phyloP scores from a whole-genome alignment of 1,140 invertebrate genomes.

The Drosophila watanabei region DNA sequence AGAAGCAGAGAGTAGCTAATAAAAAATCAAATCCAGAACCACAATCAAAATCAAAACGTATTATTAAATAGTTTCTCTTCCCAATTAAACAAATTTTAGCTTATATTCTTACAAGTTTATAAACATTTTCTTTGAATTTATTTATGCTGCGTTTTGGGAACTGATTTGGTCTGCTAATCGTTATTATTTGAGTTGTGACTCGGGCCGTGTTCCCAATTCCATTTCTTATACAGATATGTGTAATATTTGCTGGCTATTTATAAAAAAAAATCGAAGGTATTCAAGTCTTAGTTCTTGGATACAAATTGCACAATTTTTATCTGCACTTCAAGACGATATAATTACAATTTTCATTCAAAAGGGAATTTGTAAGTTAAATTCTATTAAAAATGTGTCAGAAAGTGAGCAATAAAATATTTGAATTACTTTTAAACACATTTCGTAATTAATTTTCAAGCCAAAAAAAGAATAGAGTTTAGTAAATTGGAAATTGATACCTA shows the following conservation, averaged over 20 bases:
- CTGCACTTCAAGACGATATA: neutral
- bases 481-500: neutral
- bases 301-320: conserved; percentile 10
- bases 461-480: neutral
- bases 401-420: neutral
- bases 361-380: neutral
- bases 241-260: neutral
- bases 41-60: conserved; percentile 4
- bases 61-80: neutral
- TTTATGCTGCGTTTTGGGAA: conserved; percentile 7
- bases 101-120: conserved; percentile 2
- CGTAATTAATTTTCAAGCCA: neutral
- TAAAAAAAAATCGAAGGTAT: conserved; percentile 1
- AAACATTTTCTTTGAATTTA: conserved; percentile 30
- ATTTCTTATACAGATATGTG: neutral
- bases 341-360: neutral
- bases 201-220: conserved; percentile 17
- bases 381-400: neutral
- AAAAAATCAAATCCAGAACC: conserved; percentile 47
- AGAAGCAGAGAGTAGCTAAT: conserved; percentile 36
- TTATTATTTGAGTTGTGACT: conserved; percentile 6
- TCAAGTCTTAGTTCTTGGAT: neutral
- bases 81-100: conserved; percentile 6
- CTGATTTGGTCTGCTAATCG: conserved; percentile 1
- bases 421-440: neutral